These are phyloP conservation scores for Aleiodes alternator DNA, from an alignment of 2,888 invertebrate species.

Conservation along the genomic window DNA sequence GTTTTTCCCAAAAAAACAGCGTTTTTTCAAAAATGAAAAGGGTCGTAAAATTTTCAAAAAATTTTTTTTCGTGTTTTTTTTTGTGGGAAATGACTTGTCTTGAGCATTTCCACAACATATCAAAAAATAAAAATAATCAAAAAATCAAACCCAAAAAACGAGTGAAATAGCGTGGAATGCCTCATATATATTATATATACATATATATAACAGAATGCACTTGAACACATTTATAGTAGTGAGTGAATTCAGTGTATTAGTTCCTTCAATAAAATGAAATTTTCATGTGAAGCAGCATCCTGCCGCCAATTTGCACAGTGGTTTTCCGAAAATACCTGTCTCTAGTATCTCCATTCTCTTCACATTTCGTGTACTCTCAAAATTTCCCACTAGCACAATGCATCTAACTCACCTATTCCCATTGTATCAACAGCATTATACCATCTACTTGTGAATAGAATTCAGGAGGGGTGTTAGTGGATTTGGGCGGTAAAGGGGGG, in stretches of 20 bases:
- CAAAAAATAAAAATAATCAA: too few relatives aligned
- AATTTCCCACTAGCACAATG: too few relatives aligned
- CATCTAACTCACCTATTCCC: conserved; percentile 34
- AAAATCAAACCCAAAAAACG: too few relatives aligned
- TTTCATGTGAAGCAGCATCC: conserved; percentile 21
- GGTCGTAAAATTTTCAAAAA: too few relatives aligned
- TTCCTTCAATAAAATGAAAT: conserved; percentile 56
- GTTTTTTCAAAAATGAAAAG: too few relatives aligned
- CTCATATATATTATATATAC: too few relatives aligned
- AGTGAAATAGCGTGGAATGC: too few relatives aligned
- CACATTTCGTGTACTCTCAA: not conserved
- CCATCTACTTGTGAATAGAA: conserved; percentile 36
- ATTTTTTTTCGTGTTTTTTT: too few relatives aligned
- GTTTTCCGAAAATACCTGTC: conserved; percentile 31
- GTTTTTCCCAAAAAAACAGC: too few relatives aligned
- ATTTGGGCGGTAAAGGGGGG: not conserved
- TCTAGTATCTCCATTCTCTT: conserved; percentile 37
- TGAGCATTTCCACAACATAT: too few relatives aligned
- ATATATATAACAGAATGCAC: not conserved
- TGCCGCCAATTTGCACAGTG: conserved; percentile 50
- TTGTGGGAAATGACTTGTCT: too few relatives aligned
- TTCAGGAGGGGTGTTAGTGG: not conserved
- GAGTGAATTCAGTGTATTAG: conserved; percentile 1
- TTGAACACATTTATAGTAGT: not conserved
- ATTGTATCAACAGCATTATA: conserved; percentile 24